These are phyloP conservation scores for Drosophila gaucha DNA, from an alignment of 2,888 invertebrate species.

Conservation along the genomic window DNA sequence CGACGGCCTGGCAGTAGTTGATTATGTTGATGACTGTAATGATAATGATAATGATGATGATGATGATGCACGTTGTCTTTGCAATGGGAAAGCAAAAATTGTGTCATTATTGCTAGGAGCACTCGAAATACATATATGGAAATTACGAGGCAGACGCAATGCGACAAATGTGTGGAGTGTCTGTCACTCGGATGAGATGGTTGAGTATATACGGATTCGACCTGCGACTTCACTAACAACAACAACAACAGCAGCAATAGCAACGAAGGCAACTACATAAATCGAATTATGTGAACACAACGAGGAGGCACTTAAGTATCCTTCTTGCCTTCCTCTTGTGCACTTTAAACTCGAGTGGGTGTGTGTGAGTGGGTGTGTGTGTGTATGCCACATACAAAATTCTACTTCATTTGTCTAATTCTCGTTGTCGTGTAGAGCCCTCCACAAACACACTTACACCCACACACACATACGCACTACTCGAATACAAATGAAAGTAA, in stretches of 20 bases:
- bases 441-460: slow-evolving; percentile 48
- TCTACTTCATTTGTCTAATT: slow-evolving; percentile 80
- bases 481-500: slow-evolving; percentile 72
- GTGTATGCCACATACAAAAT: slow-evolving; percentile 61
- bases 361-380: slow-evolving; percentile 32
- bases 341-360: slow-evolving; percentile 53
- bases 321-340: slow-evolving; percentile 54
- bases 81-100: slow-evolving; percentile 42
- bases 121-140: slow-evolving; percentile 47
- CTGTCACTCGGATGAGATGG: slow-evolving; percentile 30
- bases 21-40: slow-evolving; percentile 17
- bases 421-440: slow-evolving; percentile 62
- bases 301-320: slow-evolving; percentile 70
- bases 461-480: slow-evolving; percentile 49
- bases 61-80: slow-evolving; percentile 12
- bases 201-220: slow-evolving; percentile 15
- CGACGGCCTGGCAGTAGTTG: slow-evolving; percentile 17
- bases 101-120: slow-evolving; percentile 50
- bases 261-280: slow-evolving; percentile 54
- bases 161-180: slow-evolving; percentile 54
- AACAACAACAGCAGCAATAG: slow-evolving; percentile 25
- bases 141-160: slow-evolving; percentile 56
- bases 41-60: slow-evolving; percentile 6
- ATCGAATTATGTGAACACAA: slow-evolving; percentile 75
- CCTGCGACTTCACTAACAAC: slow-evolving; percentile 25